A percentile compares a stretch with the other conserved stretches of the same genome.
These are phyloP conservation scores for Ictalurus furcatus DNA, from an alignment of 2,113 vertebrate species.

Conservation along the genomic window DNA sequence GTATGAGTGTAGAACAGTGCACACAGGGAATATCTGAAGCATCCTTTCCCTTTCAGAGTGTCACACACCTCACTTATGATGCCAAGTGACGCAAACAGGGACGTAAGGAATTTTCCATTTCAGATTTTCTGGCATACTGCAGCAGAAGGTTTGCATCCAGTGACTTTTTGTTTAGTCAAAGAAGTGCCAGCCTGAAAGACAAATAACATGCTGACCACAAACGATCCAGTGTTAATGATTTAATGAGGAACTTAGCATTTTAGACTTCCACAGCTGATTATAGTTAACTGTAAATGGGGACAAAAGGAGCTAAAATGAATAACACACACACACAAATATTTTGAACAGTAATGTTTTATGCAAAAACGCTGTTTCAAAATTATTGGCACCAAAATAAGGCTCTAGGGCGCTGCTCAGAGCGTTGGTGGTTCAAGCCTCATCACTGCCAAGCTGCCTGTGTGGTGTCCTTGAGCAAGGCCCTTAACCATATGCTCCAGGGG, in stretches of 20 bases:
- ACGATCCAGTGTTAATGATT: neutral
- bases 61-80: neutral
- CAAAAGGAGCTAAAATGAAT: neutral
- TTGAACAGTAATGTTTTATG: neutral
- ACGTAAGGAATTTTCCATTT: conserved; percentile 10
- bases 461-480: too few relatives aligned
- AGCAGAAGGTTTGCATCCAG: neutral
- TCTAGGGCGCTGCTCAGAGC: too few relatives aligned
- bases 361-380: neutral
- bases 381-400: neutral
- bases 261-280: neutral
- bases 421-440: too few relatives aligned
- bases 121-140: neutral
- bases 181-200: neutral
- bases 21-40: neutral
- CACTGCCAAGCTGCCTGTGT: too few relatives aligned
- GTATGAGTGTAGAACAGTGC: neutral
- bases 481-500: too few relatives aligned
- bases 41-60: neutral
- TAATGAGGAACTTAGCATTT: neutral
- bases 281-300: neutral
- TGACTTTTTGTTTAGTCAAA: neutral
- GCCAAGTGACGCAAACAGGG: neutral
- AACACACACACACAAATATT: neutral
- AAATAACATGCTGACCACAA: neutral